Percentiles rank a stretch among this genome's conserved stretches.
phyloP scores from a whole-genome alignment of 2,113 vertebrate genomes.

The Copsychus sechellarum region DNA sequence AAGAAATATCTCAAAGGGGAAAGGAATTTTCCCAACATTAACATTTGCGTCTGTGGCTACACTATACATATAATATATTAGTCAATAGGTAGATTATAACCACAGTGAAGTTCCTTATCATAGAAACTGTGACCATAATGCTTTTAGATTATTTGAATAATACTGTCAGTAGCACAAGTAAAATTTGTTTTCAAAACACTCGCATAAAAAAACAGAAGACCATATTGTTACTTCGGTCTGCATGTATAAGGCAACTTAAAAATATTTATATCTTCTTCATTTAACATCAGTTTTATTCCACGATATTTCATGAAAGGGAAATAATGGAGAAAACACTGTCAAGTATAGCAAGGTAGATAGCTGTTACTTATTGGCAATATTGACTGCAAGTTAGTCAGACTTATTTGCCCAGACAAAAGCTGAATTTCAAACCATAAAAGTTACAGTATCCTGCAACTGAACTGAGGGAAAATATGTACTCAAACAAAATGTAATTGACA shows the following conservation, averaged over 20 bases:
- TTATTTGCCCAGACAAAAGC: not conserved
- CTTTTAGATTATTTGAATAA: not conserved
- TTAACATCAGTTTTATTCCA: not conserved
- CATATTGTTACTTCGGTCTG: not conserved
- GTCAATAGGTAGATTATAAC: not conserved
- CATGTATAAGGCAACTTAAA: not conserved
- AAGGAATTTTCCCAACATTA: not conserved
- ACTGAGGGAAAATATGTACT: not conserved
- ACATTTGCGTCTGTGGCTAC: not conserved
- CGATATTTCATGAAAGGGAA: not conserved
- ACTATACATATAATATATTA: not conserved
- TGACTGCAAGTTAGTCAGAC: not conserved
- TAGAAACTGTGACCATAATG: not conserved
- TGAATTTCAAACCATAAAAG: not conserved
- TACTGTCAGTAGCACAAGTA: not conserved
- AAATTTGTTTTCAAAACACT: not conserved
- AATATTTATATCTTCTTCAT: not conserved
- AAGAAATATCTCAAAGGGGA: not conserved
- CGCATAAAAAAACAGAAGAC: not conserved
- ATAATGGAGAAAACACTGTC: not conserved
- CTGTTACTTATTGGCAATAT: not conserved
- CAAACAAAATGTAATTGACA: not conserved
- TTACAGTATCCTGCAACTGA: not conserved
- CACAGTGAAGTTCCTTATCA: not conserved
- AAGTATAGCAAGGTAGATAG: not conserved